Evolutionary conservation across 2,113 vertebrate species (phyloP), one percentile per base, ranked within the genome.

Genomic region (Rostratula benghalensis): DNA sequence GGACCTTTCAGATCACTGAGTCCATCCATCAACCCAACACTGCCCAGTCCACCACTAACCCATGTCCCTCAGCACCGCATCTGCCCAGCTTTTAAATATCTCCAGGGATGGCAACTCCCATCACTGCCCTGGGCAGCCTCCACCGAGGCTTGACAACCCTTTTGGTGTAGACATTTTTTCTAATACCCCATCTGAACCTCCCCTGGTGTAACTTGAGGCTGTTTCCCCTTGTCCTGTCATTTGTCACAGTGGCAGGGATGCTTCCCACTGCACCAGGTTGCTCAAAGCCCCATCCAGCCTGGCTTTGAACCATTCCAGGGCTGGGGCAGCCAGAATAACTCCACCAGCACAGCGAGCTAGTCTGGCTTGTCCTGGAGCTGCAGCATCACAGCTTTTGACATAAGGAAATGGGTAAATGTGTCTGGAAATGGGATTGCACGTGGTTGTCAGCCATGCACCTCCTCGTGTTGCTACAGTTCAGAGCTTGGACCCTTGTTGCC

Each of bases 401-500:
- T 10, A 31, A 63, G 30, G 31, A 41, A 43, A 33, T 63, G 54
- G 27, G 46, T 56, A 61, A 61, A 50, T 14, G 22, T 27, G 35
- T n/a, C 39, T 2, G 0, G 31, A 35, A 86, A 35, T 2, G 13
- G 45, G 16, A 21, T 67, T 3, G 2, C 7, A 1, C 3, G 19
- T 50, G 64, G 13, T 33, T n/a, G 51, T 73, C 22, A 23, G 50
- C 73, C 50, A 27, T 14, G 20, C 22, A 30, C 22, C 59, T 59
- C 4, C 1, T 27, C 14, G 57, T 57, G 30, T 10, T 27, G 4
- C 5, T 61, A 5, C 19, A 24, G 18, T 23, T 54, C 10, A 24
- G n/a, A 50, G 46, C 27, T 17, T 33, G 53, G 31, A 20, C 79
- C 28, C 1, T 0, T 73, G 6, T 61, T 0, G 1, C 43, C 27